Conservation (phyloP, 2,888 invertebrate species). For the Mimumesa dahlbomi region DNA sequence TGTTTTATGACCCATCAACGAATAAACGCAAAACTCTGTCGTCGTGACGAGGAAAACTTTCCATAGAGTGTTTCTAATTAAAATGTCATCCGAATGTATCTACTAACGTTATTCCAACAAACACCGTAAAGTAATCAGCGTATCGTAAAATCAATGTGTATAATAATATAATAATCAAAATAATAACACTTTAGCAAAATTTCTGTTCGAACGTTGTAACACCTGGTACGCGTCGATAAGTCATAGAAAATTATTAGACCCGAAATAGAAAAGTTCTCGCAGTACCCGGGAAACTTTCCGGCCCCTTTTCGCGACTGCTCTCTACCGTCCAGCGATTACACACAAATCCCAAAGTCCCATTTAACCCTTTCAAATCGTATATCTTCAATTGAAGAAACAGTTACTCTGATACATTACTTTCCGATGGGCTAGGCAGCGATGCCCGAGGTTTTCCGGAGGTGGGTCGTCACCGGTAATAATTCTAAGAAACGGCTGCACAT, state of each 20-base stretch:
- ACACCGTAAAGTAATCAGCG: too few relatives aligned
- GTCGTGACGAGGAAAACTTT: not conserved
- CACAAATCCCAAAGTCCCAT: slow-evolving; percentile 55
- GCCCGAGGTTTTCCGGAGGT: slow-evolving; percentile 16
- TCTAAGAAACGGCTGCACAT: slow-evolving; percentile 55
- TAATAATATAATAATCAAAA: too few relatives aligned
- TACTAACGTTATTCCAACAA: too few relatives aligned
- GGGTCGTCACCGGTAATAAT: slow-evolving; percentile 51
- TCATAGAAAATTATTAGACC: slow-evolving; percentile 16
- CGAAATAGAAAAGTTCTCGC: slow-evolving; percentile 18
- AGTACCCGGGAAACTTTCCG: slow-evolving; percentile 18
- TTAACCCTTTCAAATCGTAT: slow-evolving; percentile 58
- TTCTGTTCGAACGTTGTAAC: too few relatives aligned
- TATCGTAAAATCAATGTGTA: too few relatives aligned
- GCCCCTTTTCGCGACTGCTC: not conserved
- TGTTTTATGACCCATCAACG: not conserved
- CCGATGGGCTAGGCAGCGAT: slow-evolving; percentile 40
- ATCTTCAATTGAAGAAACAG: slow-evolving; percentile 58
- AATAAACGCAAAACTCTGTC: not conserved
- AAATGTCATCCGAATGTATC: too few relatives aligned
- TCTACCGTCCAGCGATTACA: slow-evolving; percentile 29
- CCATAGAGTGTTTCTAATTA: too few relatives aligned
- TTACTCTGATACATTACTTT: slow-evolving; percentile 58
- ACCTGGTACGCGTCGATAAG: too few relatives aligned
- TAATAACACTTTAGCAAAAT: too few relatives aligned